Base-by-base conservation (phyloP, 2,797 vertebrate genomes). In the Muscicapa striata region DNA sequence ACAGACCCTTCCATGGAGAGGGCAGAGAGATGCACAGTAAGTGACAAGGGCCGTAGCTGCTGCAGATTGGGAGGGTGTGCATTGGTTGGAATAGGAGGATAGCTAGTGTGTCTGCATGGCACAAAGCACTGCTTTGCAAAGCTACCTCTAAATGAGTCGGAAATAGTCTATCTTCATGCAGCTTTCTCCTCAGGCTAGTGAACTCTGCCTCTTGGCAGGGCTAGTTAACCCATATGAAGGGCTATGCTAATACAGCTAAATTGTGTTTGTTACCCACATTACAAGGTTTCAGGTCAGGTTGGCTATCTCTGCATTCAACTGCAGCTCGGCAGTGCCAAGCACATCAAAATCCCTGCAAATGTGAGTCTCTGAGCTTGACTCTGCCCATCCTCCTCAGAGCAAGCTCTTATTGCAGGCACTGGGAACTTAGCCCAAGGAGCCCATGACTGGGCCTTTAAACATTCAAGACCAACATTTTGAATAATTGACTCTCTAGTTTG, bases 401-500 rank as follows among this genome's bases (percentile, higher is more conserved):
- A 70, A 91, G 14, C 64, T 94, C 75, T 70, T 40, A 58, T 64
- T 87, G 72, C 43, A 93, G 63, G 38, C 93, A 96, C 52, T 84
- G 92, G 87, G 89, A 97, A 89, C 57, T 68, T 89, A 91, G 91
- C 88, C 91, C 84, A 90, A 87, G 72, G 77, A 96, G 59, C 48
- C 80, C 72, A 64, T 88, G 88, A 89, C 72, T 85, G 87, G 90
- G 86, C 32, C 72, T 95, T 94, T 82, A 96, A 97, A 90, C 81
- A 84, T 87, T 82, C 84, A 89, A 95, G 95, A 94, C 91, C 93
- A 91, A 72, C 64, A 75, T 94, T 95, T 92, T 96, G 93, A 94
- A 94, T 96, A 96, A 95, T 96, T 96, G 91, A 93, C 77, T 96
- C 87, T 94, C 73, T 76, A 91, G 49, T 90, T 96, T 87, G 93